A percentile compares a stretch with the other conserved stretches of the same genome.
These are phyloP conservation scores for Thereva unica DNA, from an alignment of 2,888 invertebrate genomes.

Conservation along the genomic window DNA sequence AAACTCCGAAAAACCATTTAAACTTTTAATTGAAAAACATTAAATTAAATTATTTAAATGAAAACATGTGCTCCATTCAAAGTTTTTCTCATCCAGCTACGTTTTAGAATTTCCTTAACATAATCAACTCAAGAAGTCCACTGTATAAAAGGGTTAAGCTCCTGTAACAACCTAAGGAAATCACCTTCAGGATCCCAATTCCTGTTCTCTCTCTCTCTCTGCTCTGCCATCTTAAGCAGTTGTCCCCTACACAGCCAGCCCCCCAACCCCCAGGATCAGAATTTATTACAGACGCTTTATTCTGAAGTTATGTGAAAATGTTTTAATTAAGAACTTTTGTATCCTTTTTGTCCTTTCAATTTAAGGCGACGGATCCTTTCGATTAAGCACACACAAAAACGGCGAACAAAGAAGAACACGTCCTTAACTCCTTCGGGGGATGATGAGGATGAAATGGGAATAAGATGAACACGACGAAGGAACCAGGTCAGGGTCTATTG, in stretches of 20 bases:
- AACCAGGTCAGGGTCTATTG: constrained; percentile 39
- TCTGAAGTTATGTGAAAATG: constrained; percentile 42
- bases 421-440: constrained; percentile 21
- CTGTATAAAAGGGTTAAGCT: constrained; percentile 29
- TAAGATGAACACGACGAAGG: constrained; percentile 33
- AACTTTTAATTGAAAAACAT: too few relatives aligned
- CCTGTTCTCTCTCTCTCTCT: too few relatives aligned
- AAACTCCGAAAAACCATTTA: too few relatives aligned
- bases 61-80: neutral
- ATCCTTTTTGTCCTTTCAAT: constrained; percentile 42
- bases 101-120: constrained; percentile 2
- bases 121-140: constrained; percentile 4
- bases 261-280: constrained; percentile 16
- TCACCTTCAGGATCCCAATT: neutral
- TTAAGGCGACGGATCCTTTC: constrained; percentile 41
- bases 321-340: constrained; percentile 43
- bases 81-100: neutral
- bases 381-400: constrained; percentile 38
- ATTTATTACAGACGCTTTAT: constrained; percentile 41
- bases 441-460: constrained; percentile 31
- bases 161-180: constrained; percentile 5
- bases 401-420: constrained; percentile 23
- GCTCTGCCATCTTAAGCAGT: too few relatives aligned
- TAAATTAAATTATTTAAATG: neutral
- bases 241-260: constrained; percentile 1